phyloP scores from a whole-genome alignment of 2,113 vertebrate genomes.

The Syngnathus scovelli region DNA sequence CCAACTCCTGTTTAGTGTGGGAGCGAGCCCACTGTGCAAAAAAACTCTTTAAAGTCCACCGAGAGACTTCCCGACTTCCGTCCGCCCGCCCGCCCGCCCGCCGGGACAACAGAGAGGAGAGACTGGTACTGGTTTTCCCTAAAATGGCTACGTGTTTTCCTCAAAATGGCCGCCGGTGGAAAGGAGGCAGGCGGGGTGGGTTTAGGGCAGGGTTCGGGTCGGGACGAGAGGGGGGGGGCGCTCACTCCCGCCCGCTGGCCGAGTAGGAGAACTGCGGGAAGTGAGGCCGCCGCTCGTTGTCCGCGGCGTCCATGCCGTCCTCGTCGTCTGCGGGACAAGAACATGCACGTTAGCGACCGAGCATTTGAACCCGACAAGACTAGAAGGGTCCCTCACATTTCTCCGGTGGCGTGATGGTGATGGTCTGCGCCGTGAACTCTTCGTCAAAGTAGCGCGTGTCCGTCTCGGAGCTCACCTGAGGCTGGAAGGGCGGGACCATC shows the following conservation, averaged over 20 bases:
- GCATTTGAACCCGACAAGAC: neutral
- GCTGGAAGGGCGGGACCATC: conserved; percentile 71
- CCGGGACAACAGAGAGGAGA: conserved; percentile 64
- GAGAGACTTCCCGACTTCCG: conserved; percentile 51
- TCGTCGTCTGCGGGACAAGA: conserved; percentile 77
- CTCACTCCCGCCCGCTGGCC: conserved; percentile 89
- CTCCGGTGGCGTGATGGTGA: conserved; percentile 75
- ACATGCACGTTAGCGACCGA: neutral
- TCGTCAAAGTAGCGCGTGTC: conserved; percentile 78
- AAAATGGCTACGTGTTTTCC: conserved; percentile 75
- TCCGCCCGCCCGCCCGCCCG: conserved; percentile 24
- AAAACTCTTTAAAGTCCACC: conserved; percentile 70
- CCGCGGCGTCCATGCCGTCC: conserved; percentile 89
- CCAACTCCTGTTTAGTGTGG: conserved; percentile 67
- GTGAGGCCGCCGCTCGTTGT: conserved; percentile 90
- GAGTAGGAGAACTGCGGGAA: conserved; percentile 98
- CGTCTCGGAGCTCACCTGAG: conserved; percentile 71
- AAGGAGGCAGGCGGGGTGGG: conserved; percentile 26
- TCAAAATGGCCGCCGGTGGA: conserved; percentile 64
- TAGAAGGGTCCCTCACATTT: conserved; percentile 50
- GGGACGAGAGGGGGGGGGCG: conserved; percentile 10
- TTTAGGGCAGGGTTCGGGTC: conserved; percentile 20
- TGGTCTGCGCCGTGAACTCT: conserved; percentile 77
- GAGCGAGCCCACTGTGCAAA: conserved; percentile 75
- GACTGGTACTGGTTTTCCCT: conserved; percentile 64